Evolutionary conservation across 2,888 invertebrate species (phyloP).

Genomic region (Tachystola acroxantha): DNA sequence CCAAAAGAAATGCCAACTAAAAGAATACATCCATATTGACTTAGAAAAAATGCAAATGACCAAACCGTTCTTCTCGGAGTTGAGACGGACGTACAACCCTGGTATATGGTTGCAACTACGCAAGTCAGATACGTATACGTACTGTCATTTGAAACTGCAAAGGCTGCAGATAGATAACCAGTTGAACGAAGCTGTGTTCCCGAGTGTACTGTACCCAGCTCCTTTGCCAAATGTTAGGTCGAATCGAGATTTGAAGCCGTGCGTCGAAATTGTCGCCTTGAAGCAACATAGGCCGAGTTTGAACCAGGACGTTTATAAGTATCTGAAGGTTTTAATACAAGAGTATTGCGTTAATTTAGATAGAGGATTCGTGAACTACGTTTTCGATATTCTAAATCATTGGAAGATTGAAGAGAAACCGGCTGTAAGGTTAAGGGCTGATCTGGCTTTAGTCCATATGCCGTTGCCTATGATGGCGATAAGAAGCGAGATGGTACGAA

Average conservation of each 20-base stretch:
- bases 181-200: constrained; percentile 82
- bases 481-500: constrained; percentile 56
- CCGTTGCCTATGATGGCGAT: constrained; percentile 70
- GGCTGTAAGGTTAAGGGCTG: constrained; percentile 74
- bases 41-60: constrained; percentile 92
- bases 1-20: constrained; percentile 84
- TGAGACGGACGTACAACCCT: constrained; percentile 85
- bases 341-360: constrained; percentile 84
- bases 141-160: constrained; percentile 83
- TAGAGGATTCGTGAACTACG: constrained; percentile 80
- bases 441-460: constrained; percentile 78
- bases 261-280: constrained; percentile 76
- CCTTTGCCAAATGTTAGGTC: constrained; percentile 67
- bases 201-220: constrained; percentile 81
- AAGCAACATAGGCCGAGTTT: constrained; percentile 69
- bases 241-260: constrained; percentile 65
- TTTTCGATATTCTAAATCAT: constrained; percentile 80
- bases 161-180: constrained; percentile 87
- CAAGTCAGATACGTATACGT: constrained; percentile 82
- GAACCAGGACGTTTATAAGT: constrained; percentile 79
- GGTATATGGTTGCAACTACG: constrained; percentile 86
- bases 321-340: constrained; percentile 80
- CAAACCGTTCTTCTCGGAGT: constrained; percentile 89
- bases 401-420: constrained; percentile 79
- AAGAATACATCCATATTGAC: constrained; percentile 88